Evolutionary conservation across 2,113 vertebrate genomes (phyloP), one percentile per base, ranked within the genome.

Genomic region (Dolichotis patagonum): DNA sequence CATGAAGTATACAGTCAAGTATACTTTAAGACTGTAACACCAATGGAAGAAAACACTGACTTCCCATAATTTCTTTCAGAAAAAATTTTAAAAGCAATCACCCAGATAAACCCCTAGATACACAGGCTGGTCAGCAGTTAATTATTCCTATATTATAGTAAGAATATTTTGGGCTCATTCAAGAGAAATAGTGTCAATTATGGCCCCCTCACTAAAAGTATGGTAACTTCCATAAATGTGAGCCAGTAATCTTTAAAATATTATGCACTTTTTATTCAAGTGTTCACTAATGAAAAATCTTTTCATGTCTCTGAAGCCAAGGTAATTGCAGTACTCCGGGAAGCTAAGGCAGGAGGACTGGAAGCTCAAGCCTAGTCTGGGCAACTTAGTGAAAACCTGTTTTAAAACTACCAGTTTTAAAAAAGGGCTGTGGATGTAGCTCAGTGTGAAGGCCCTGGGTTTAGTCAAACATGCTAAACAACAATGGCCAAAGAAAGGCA

Each of bases 21-120:
- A 46, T 46, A 43, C 32, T 85, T 43, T n/a, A 63, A 49, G 62
- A 58, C 41, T 90, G 0, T 89, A 35, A 78, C 11, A 71, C 3
- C 20, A 41, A 85, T 2, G 28, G 71, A 88, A 9, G 35, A 85
- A 95, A 96, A 92, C 43, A 90, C 0, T 88, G 12, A 83, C 77
- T 67, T 62, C 43, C 46, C 13, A 5, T 43, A 43, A 54, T 63
- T 83, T 84, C 56, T 22, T 52, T 83, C 65, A 75, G 67, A 87
- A 84, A 46, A 84, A 87, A 58, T 69, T 32, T 71, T 83, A 62
- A 95, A 92, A 96, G 75, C 38, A 93, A 65, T 85, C 52, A 93
- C 26, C 3, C 41, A 93, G 43, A 63, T 60, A 56, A 71, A 43
- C 28, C 82, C 32, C 26, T 63, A 13, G 20, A 89, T 32, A 58